Percentiles rank a stretch among this genome's conserved stretches.
These are phyloP conservation scores for Thymelicus acteon DNA, from an alignment of 2,888 invertebrate genomes.

Conservation along the genomic window DNA sequence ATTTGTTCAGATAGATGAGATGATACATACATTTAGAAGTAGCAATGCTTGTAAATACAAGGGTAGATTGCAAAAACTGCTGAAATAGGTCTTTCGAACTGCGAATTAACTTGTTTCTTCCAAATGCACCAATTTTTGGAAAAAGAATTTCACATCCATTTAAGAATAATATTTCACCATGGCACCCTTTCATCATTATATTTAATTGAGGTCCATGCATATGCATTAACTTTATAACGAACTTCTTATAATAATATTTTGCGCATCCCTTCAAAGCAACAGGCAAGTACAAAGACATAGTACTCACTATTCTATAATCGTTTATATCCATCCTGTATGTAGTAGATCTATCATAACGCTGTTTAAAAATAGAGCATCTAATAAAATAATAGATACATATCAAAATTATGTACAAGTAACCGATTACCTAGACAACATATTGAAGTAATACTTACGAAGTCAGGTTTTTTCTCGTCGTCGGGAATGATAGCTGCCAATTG, in stretches of 20 bases:
- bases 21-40: not conserved
- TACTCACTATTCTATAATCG: slow-evolving; percentile 26
- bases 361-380: slow-evolving; percentile 25
- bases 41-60: not conserved
- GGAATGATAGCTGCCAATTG: not conserved
- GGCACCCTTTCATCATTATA: not conserved
- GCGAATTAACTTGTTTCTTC: not conserved
- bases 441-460: slow-evolving; percentile 23
- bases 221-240: not conserved
- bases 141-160: too few species aligned
- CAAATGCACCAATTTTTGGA: not conserved
- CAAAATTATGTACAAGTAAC: slow-evolving; percentile 14
- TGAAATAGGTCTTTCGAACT: not conserved
- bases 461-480: not conserved
- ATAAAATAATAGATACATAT: slow-evolving; percentile 16
- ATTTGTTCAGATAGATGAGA: not conserved
- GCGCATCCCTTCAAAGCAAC: slow-evolving; percentile 24
- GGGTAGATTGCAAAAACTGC: not conserved
- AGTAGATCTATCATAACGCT: slow-evolving; percentile 1
- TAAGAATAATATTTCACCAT: too few species aligned
- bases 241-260: slow-evolving; percentile 1
- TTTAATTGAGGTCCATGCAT: not conserved
- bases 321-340: slow-evolving; percentile 11
- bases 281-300: slow-evolving; percentile 20
- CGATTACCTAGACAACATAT: not conserved